phyloP scores from a whole-genome alignment of 2,797 vertebrate genomes.

The Nyctibius grandis region DNA sequence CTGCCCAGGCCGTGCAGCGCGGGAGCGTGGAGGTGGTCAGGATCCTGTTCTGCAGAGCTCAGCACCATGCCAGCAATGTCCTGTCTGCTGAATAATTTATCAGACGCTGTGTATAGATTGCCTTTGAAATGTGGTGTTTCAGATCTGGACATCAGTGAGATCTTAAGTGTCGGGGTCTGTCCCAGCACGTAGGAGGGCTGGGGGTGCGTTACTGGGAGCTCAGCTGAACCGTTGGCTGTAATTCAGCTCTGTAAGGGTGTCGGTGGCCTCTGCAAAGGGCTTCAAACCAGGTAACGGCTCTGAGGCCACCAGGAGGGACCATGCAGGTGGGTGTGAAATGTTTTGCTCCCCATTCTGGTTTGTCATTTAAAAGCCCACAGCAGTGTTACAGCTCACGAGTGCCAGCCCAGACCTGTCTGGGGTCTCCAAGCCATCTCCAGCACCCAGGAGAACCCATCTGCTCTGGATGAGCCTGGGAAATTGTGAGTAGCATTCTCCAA shows the following conservation, averaged over 20 bases:
- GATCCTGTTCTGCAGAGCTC: constrained; percentile 15
- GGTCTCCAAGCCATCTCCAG: not conserved
- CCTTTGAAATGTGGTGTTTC: not conserved
- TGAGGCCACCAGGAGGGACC: not conserved
- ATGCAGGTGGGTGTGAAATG: not conserved
- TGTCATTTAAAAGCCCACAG: not conserved
- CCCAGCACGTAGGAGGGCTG: not conserved
- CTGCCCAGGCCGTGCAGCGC: not conserved
- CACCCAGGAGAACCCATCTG: not conserved
- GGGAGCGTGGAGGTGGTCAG: not conserved
- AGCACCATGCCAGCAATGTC: not conserved
- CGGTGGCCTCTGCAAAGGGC: not conserved
- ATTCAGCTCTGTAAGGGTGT: not conserved
- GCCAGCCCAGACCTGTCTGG: not conserved
- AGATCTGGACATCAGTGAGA: not conserved
- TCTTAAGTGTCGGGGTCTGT: not conserved
- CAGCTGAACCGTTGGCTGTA: not conserved
- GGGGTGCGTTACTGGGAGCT: not conserved
- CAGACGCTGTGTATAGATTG: not conserved
- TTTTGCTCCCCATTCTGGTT: not conserved
- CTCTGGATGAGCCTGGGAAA: not conserved
- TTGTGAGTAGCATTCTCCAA: not conserved
- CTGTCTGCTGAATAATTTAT: not conserved
- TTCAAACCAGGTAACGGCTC: not conserved
- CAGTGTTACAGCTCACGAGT: not conserved